These are phyloP conservation scores for Sphecodes monilicornis DNA, from an alignment of 2,888 invertebrate genomes.

Conservation along the genomic window DNA sequence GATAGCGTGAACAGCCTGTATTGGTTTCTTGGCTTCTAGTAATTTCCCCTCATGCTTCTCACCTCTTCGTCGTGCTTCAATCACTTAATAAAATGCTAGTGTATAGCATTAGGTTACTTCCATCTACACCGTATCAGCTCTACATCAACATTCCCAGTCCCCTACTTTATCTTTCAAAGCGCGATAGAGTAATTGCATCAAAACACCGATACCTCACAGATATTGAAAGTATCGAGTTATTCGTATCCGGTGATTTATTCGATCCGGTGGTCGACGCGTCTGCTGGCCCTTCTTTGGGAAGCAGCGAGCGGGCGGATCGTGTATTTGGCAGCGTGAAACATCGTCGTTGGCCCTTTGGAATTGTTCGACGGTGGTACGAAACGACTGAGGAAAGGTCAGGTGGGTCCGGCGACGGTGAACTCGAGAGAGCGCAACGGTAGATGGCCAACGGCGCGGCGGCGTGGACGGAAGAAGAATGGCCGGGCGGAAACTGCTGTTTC, in stretches of 20 bases:
- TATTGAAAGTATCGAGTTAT: background rate
- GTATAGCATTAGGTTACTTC: no score
- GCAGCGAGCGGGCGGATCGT: background rate
- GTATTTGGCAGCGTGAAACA: slow-evolving; percentile 6
- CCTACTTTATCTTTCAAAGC: background rate
- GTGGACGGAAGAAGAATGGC: slow-evolving; percentile 66
- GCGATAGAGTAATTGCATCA: background rate
- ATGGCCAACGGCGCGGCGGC: background rate
- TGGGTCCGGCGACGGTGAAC: background rate
- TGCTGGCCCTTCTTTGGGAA: background rate
- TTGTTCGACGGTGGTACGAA: background rate
- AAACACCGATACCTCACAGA: background rate
- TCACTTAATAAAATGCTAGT: no score
- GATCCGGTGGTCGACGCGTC: background rate
- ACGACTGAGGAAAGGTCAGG: slow-evolving; percentile 13
- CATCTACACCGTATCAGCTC: no score
- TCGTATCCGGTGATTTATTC: background rate
- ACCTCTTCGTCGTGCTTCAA: no score
- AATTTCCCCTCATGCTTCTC: no score
- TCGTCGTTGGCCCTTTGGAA: slow-evolving; percentile 10
- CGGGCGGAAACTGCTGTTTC: slow-evolving; percentile 79
- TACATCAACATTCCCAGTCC: background rate
- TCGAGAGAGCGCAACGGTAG: background rate
- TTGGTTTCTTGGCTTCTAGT: no score
- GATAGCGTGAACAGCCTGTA: no score